Percentiles rank a stretch among this genome's conserved stretches.
These are phyloP conservation scores for Elaphurus davidianus DNA, from an alignment of 2,113 vertebrate species.

Conservation along the genomic window DNA sequence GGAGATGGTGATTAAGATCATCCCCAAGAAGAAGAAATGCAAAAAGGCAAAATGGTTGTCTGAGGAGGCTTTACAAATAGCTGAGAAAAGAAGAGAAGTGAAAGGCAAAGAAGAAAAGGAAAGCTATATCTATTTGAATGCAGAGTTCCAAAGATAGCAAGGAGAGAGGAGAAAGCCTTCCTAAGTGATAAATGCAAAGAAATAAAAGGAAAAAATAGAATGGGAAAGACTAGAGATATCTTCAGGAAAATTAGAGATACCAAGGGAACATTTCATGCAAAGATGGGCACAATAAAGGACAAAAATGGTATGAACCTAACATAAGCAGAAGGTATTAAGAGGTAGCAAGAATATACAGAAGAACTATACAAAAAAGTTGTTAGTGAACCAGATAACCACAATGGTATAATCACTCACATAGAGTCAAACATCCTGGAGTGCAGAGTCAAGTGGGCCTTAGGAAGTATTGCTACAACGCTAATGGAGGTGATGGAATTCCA, in stretches of 20 bases:
- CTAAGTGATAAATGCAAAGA: background rate
- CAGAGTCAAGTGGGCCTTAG: background rate
- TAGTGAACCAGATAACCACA: background rate
- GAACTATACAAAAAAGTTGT: background rate
- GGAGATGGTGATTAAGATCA: background rate
- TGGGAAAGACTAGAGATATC: background rate
- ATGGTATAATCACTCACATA: background rate
- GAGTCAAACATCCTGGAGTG: background rate
- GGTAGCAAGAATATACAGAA: background rate
- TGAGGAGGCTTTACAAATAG: background rate
- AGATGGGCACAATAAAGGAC: background rate
- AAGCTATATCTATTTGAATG: background rate
- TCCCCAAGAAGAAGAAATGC: background rate
- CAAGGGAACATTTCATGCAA: background rate
- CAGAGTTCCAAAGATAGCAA: background rate
- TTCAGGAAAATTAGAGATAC: background rate
- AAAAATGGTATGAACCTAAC: background rate
- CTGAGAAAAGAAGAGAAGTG: background rate
- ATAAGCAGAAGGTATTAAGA: background rate
- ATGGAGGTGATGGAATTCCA: background rate
- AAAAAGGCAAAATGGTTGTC: background rate
- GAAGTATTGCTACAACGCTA: background rate
- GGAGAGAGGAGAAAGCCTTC: background rate
- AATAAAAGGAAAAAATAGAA: background rate
- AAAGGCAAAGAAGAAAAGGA: background rate